Conservation (phyloP, 1,140 invertebrate genomes). For the Sycophaga agraensis region DNA sequence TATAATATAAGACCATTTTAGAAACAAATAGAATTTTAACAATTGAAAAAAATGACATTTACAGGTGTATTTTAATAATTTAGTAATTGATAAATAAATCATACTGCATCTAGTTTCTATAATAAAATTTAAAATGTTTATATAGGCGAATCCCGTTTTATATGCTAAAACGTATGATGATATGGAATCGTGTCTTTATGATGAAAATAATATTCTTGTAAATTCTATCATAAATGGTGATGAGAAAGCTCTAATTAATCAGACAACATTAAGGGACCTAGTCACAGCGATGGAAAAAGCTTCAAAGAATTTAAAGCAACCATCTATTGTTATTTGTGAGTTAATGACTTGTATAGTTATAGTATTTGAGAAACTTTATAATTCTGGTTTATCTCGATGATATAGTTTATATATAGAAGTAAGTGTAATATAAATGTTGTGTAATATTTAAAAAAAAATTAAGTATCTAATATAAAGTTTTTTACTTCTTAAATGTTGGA, state of each 20-base stretch:
- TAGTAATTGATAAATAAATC: background rate
- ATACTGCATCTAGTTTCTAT: background rate
- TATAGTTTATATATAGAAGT: too few species aligned
- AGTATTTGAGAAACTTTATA: conserved; percentile 10
- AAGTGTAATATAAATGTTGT: too few species aligned
- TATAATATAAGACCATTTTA: background rate
- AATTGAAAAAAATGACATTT: background rate
- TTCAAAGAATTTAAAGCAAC: background rate
- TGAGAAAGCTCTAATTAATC: background rate
- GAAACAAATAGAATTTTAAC: background rate
- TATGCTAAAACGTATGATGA: background rate
- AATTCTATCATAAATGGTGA: conserved; percentile 4
- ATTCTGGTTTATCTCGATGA: background rate
- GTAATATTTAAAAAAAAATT: too few species aligned
- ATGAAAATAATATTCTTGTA: conserved; percentile 7
- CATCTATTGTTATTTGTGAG: conserved; percentile 19
- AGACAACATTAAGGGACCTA: conserved; percentile 1
- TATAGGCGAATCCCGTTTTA: background rate
- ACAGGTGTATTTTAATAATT: background rate
- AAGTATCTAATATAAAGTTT: too few species aligned
- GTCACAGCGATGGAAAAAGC: conserved; percentile 6
- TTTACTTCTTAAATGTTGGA: too few species aligned
- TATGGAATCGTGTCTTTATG: conserved; percentile 9
- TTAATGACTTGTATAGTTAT: conserved; percentile 15
- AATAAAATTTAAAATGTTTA: background rate